These are phyloP conservation scores for Horisme vitalbata DNA, from an alignment of 2,888 invertebrate species.

Conservation along the genomic window DNA sequence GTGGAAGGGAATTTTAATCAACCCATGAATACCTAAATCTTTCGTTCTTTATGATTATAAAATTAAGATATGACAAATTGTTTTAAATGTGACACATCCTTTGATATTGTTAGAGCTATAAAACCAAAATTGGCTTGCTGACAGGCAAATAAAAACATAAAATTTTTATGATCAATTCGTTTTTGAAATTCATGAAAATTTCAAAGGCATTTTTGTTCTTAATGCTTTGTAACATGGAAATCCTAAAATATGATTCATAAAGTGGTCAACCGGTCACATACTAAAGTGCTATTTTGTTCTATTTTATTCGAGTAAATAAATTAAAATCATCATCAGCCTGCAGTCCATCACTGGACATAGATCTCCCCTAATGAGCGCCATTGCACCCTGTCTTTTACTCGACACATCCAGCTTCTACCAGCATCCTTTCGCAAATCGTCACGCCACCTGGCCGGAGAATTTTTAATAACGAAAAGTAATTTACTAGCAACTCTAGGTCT, in stretches of 20 bases:
- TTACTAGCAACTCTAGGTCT: no score
- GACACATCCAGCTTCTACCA: no score
- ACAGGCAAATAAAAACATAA: constrained; percentile 14
- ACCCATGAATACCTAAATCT: constrained; percentile 10
- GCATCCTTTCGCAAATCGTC: no score
- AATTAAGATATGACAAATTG: constrained; percentile 10
- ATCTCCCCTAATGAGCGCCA: no score
- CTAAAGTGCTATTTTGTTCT: no score
- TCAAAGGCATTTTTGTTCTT: constrained; percentile 10
- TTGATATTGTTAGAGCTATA: constrained; percentile 16
- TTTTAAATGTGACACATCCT: constrained; percentile 17
- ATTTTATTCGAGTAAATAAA: no score
- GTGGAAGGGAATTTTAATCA: constrained; percentile 9
- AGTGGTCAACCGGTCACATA: constrained; percentile 1
- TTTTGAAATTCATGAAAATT: constrained; percentile 7
- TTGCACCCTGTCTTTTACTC: no score
- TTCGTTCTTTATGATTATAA: constrained; percentile 14
- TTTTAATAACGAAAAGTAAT: no score
- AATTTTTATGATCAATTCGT: constrained; percentile 10
- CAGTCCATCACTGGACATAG: no score
- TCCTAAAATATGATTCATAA: constrained; percentile 1
- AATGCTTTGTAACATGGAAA: neutral
- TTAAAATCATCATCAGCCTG: no score
- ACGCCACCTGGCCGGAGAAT: no score
- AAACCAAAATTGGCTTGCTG: constrained; percentile 19